A percentile compares a stretch with the other conserved stretches of the same genome.
phyloP scores from a whole-genome alignment of 2,113 vertebrate species.

The Dromaius novaehollandiae region DNA sequence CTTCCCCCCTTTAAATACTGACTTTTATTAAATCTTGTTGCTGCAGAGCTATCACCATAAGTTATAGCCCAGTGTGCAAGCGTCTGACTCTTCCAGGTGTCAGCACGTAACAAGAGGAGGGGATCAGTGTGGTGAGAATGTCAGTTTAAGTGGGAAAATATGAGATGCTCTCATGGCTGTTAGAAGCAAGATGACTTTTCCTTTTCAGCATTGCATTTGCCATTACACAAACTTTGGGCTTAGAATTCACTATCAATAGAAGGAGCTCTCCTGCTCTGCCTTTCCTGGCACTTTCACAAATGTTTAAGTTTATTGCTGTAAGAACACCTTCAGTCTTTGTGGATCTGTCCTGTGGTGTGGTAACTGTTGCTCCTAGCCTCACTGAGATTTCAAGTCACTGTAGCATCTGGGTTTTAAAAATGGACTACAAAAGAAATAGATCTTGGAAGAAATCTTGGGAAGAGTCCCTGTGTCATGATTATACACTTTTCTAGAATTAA shows the following conservation, averaged over 20 bases:
- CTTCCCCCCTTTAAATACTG: neutral
- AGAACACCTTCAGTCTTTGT: neutral
- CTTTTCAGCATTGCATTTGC: neutral
- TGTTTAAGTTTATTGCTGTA: neutral
- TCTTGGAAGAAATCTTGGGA: neutral
- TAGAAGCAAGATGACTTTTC: neutral
- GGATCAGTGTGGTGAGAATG: neutral
- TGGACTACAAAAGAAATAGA: neutral
- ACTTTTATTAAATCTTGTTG: neutral
- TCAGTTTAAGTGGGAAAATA: neutral
- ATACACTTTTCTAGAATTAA: conserved; percentile 7
- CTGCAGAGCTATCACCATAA: neutral
- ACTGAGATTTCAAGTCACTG: neutral
- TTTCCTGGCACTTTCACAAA: neutral
- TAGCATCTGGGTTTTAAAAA: neutral
- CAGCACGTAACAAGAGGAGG: neutral
- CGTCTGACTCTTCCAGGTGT: neutral
- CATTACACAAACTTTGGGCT: neutral
- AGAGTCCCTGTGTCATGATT: neutral
- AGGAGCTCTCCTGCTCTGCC: neutral
- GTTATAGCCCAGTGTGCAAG: fast-evolving
- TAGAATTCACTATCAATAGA: neutral
- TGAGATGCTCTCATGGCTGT: neutral
- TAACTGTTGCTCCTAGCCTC: neutral
- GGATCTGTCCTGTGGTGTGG: neutral